phyloP scores from a whole-genome alignment of 2,888 invertebrate species.

The Trissolcus brochymenae region DNA sequence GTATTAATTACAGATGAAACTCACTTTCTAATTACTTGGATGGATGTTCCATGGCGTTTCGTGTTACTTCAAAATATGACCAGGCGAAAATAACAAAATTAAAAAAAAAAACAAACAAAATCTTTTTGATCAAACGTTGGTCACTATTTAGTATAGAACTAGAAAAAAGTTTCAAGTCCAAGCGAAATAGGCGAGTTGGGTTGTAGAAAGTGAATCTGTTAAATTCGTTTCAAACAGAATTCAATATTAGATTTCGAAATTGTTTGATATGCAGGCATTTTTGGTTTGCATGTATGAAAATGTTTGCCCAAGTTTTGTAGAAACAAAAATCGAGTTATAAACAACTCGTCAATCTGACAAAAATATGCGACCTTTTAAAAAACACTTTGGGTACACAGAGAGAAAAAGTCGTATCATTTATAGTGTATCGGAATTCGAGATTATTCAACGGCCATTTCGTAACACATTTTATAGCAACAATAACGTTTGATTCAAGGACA shows the following conservation, averaged over 20 bases:
- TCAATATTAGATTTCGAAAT: no score
- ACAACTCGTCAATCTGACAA: background rate
- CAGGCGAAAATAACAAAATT: background rate
- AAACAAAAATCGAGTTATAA: background rate
- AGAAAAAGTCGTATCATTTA: constrained; percentile 4
- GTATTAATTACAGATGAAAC: constrained; percentile 23
- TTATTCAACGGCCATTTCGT: constrained; percentile 25
- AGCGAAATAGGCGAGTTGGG: no score
- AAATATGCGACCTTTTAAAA: background rate
- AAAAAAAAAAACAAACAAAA: background rate
- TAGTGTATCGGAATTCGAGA: background rate
- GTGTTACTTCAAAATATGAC: background rate
- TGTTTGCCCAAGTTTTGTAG: background rate
- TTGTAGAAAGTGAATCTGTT: background rate
- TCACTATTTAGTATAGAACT: no score
- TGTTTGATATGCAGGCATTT: no score
- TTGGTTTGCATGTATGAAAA: background rate
- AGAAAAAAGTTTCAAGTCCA: no score
- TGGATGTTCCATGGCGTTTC: constrained; percentile 1
- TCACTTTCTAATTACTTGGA: constrained; percentile 25
- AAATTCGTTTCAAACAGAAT: background rate
- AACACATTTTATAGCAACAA: constrained; percentile 28
- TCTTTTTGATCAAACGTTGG: background rate
- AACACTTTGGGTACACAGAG: background rate
- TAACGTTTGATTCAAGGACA: constrained; percentile 43